These are phyloP conservation scores for Saxidomus purpurata DNA, from an alignment of 1,140 invertebrate species.

Conservation along the genomic window DNA sequence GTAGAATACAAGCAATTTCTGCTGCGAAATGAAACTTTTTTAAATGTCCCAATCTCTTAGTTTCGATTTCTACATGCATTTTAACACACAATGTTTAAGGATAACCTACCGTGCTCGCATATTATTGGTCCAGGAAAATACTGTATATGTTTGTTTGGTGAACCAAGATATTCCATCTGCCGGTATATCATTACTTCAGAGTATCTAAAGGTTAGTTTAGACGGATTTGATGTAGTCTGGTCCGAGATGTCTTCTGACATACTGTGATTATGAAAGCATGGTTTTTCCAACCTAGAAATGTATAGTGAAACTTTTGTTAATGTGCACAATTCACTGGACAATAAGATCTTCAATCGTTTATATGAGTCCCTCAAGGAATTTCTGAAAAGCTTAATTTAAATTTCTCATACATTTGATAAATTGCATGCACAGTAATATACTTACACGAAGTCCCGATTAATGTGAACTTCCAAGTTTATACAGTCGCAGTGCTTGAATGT, in stretches of 20 bases:
- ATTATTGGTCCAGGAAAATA: background rate
- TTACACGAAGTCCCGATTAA: background rate
- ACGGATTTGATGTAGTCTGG: background rate
- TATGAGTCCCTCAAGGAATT: too few species aligned
- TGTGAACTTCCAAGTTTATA: background rate
- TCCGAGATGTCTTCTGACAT: background rate
- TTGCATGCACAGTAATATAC: background rate
- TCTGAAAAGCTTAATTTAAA: too few species aligned
- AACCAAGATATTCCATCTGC: background rate
- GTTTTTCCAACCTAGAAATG: background rate
- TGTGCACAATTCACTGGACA: too few species aligned
- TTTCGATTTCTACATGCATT: too few species aligned
- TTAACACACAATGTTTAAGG: too few species aligned
- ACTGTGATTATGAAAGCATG: background rate
- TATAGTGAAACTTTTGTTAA: too few species aligned
- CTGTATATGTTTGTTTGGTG: background rate
- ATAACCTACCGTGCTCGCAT: background rate
- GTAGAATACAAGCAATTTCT: too few species aligned
- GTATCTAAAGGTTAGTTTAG: background rate
- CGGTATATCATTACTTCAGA: background rate
- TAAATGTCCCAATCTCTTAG: too few species aligned
- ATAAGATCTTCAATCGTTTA: too few species aligned
- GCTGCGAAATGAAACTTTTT: too few species aligned
- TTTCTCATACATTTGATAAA: too few species aligned
- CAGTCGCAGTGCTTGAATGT: background rate